Base-by-base conservation (phyloP, 2,113 vertebrate species). In the Myiagra hebetior region DNA sequence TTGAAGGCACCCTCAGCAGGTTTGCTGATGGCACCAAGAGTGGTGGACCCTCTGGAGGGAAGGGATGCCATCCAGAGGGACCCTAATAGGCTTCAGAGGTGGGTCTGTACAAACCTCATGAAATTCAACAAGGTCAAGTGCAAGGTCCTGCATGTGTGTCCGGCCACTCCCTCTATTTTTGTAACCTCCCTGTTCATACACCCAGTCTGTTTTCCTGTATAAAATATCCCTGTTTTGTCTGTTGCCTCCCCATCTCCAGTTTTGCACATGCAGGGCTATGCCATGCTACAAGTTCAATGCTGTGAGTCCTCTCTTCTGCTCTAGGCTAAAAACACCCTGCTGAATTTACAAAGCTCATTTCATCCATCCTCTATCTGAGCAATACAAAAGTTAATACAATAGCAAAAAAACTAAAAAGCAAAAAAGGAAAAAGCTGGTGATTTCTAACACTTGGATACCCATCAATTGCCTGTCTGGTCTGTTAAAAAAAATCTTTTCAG, bases 91-190 rank as follows among this genome's bases (percentile, higher is more conserved):
- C 35, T 57, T 57, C 42, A 42, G 60, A 41, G 15, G 12, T n/a
- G 42, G 41, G 20, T 37, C 46, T 84, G 11, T 42, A 50, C 20
- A 35, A 42, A 44, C 41, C 14, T 11, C 41, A 16, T 64, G 28
- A 33, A 64, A 50, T 10, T 35, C 52, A 67, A 11, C 15, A 7
- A 9, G 30, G 35, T 42, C 0, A 0, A 75, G 52, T 41, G 15
- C 42, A 67, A 30, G 26, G 20, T 41, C 15, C 60, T 65, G 19
- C 15, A 85, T 35, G n/a, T n/a, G n/a, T n/a, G 37, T 37, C 37
- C 8, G 37, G 37, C 37, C 37, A 37, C 37, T 57, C 35, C 11
- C 35, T 49, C 30, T 42, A 35, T 16, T 57, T 41, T 69, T 47
- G 31, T 35, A 42, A 31, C 30, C 50, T 60, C 39, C 15, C 22